Conservation (phyloP, 2,113 vertebrate genomes). For the Sturnus vulgaris region DNA sequence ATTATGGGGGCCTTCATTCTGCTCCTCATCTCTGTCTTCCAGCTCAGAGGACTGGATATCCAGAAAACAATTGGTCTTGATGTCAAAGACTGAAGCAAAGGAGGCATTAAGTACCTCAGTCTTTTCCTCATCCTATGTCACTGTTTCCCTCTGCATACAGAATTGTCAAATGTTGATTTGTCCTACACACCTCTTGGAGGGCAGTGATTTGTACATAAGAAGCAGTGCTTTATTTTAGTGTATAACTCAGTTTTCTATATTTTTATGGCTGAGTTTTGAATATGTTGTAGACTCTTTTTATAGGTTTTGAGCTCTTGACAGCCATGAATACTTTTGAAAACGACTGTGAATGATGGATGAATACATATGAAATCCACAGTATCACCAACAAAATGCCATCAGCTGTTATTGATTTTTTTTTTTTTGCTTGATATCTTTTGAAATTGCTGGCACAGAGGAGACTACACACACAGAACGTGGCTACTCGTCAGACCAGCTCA, state of each 20-base stretch:
- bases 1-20: not conserved
- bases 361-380: not conserved
- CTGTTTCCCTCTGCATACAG: not conserved
- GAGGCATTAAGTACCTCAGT: not conserved
- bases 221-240: not conserved
- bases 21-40: not conserved
- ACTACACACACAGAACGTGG: rapidly evolving
- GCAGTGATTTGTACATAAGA: not conserved
- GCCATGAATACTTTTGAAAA: not conserved
- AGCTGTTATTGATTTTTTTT: not conserved
- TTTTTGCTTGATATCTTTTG: not conserved
- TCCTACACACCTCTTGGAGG: not conserved
- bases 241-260: not conserved
- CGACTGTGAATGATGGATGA: not conserved
- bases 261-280: not conserved
- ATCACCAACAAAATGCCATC: not conserved
- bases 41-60: not conserved
- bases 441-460: not conserved
- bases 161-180: not conserved
- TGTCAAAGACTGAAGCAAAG: not conserved
- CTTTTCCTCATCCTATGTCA: not conserved
- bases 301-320: not conserved
- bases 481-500: not conserved
- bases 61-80: not conserved
- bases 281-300: not conserved